phyloP scores from a whole-genome alignment of 2,113 vertebrate genomes.

The Leucosticte australis region DNA sequence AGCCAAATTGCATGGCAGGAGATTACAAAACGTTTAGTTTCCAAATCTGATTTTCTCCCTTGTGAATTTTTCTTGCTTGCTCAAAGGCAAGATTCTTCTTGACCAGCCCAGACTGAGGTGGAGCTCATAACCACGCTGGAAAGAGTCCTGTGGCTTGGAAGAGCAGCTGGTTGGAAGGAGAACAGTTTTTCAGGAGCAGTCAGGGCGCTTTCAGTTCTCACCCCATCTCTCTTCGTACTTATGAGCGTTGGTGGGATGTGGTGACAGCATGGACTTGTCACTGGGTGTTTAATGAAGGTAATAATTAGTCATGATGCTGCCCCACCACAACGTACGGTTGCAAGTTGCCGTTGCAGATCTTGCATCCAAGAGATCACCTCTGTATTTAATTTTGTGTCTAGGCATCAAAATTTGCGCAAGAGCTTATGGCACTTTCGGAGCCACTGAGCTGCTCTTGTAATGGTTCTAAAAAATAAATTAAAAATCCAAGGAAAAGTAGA shows the following conservation, averaged over 20 bases:
- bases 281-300: not conserved
- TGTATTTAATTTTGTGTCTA: not conserved
- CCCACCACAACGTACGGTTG: fast-evolving
- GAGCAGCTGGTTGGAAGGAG: not conserved
- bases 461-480: not conserved
- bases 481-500: not conserved
- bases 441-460: not conserved
- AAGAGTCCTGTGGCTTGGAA: not conserved
- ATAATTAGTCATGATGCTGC: not conserved
- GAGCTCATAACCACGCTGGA: not conserved
- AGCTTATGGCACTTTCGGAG: not conserved
- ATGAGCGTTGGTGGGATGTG: fast-evolving
- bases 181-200: not conserved
- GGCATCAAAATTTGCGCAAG: not conserved
- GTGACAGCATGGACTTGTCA: not conserved
- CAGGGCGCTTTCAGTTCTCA: not conserved
- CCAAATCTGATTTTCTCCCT: constrained; percentile 24
- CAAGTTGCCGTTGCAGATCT: fast-evolving
- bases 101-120: not conserved
- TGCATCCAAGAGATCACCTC: not conserved
- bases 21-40: constrained; percentile 6
- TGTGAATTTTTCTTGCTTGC: not conserved
- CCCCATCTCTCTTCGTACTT: not conserved
- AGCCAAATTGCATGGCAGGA: constrained; percentile 20
- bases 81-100: constrained; percentile 31